phyloP scores from a whole-genome alignment of 1,140 invertebrate genomes.

The Drosophila insularis region DNA sequence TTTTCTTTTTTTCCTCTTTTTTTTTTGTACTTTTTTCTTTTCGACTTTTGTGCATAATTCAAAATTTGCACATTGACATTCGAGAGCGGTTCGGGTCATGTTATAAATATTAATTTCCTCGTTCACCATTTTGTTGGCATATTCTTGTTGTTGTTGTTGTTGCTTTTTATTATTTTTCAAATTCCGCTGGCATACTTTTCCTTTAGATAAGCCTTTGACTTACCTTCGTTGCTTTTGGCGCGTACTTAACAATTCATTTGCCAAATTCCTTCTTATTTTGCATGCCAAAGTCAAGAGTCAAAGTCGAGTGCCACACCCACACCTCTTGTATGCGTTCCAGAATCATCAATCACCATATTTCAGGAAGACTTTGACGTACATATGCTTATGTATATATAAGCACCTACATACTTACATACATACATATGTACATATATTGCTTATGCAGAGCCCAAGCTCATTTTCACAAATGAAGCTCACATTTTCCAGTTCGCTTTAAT shows the following conservation, averaged over 20 bases:
- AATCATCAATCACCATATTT: constrained; percentile 81
- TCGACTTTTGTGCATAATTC: constrained; percentile 68
- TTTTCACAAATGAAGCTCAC: constrained; percentile 63
- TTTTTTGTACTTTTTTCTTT: constrained; percentile 27
- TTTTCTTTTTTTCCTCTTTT: constrained; percentile 6
- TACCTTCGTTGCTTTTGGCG: constrained; percentile 50
- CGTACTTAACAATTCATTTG: constrained; percentile 65
- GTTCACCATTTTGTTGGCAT: constrained; percentile 2
- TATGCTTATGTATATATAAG: constrained; percentile 40
- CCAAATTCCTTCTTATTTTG: constrained; percentile 67
- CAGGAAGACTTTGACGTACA: constrained; percentile 56
- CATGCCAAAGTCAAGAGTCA: constrained; percentile 46
- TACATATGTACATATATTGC: not conserved
- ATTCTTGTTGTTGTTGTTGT: constrained; percentile 8
- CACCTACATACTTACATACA: not conserved
- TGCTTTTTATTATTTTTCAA: constrained; percentile 43
- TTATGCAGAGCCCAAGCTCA: constrained; percentile 41
- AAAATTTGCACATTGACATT: constrained; percentile 77
- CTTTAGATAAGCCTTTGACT: constrained; percentile 64
- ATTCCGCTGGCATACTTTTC: constrained; percentile 63
- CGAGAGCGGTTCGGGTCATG: constrained; percentile 56
- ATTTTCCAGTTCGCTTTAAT: constrained; percentile 57
- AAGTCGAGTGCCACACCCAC: constrained; percentile 9
- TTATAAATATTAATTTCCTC: constrained; percentile 72
- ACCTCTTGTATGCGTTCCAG: constrained; percentile 7